phyloP scores from a whole-genome alignment of 2,888 invertebrate genomes.

The Meliscaeva auricollis region DNA sequence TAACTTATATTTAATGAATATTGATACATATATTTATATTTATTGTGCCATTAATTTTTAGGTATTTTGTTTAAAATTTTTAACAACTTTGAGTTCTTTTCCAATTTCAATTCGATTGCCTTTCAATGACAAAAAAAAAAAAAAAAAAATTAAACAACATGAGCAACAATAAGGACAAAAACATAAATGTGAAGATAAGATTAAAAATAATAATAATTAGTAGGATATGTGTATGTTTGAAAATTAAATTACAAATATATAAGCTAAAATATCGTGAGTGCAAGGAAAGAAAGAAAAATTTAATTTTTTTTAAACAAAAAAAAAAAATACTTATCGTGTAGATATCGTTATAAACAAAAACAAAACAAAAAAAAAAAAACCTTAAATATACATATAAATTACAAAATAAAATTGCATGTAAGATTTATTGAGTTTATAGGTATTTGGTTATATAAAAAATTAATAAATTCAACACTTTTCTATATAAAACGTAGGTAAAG shows the following conservation, averaged over 20 bases:
- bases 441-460: conserved; percentile 47
- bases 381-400: conserved; percentile 49
- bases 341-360: conserved; percentile 65
- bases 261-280: conserved; percentile 47
- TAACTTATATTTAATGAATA: conserved; percentile 43
- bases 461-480: conserved; percentile 49
- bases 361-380: conserved; percentile 43
- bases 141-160: conserved; percentile 41
- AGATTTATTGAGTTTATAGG: conserved; percentile 69
- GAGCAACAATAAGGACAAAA: conserved; percentile 74
- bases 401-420: conserved; percentile 54
- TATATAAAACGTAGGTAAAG: conserved; percentile 50
- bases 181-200: conserved; percentile 38
- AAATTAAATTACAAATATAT: conserved; percentile 40
- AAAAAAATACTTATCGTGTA: conserved; percentile 45
- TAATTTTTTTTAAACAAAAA: conserved; percentile 27
- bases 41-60: conserved; percentile 65
- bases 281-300: conserved; percentile 34
- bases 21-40: conserved; percentile 43
- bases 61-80: conserved; percentile 29
- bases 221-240: conserved; percentile 55
- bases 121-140: conserved; percentile 35
- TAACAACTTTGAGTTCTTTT: conserved; percentile 52
- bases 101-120: conserved; percentile 74
- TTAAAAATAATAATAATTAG: conserved; percentile 50